phyloP scores from a whole-genome alignment of 2,888 invertebrate genomes.

The Eupsilia transversa region DNA sequence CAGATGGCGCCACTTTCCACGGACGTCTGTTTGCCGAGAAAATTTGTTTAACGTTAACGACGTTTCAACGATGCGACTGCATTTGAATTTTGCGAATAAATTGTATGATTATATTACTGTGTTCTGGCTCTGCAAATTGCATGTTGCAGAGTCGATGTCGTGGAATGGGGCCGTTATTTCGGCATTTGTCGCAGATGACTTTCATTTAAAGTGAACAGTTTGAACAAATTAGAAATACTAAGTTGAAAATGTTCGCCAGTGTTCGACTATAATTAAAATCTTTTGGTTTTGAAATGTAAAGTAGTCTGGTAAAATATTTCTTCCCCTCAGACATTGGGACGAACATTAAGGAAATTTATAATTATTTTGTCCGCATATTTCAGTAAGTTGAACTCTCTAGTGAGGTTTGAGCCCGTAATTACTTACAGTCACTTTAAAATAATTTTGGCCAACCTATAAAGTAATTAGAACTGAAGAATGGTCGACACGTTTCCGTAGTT shows the following conservation, averaged over 20 bases:
- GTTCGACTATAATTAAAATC: constrained; percentile 62
- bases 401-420: constrained; percentile 36
- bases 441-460: constrained; percentile 38
- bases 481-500: background rate
- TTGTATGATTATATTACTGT: constrained; percentile 59
- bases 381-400: constrained; percentile 41
- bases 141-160: constrained; percentile 42
- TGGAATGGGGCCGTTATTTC: constrained; percentile 32
- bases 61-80: constrained; percentile 65
- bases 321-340: constrained; percentile 48
- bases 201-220: constrained; percentile 45
- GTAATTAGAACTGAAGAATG: constrained; percentile 24
- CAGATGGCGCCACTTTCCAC: constrained; percentile 61
- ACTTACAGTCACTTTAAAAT: constrained; percentile 46
- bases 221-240: constrained; percentile 53
- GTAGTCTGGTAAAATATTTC: constrained; percentile 62
- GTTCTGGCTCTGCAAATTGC: constrained; percentile 44
- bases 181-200: constrained; percentile 40
- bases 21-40: constrained; percentile 53
- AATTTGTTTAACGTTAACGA: constrained; percentile 65
- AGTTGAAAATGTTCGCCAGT: constrained; percentile 44
- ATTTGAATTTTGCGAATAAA: constrained; percentile 63
- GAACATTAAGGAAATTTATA: constrained; percentile 61
- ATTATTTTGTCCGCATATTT: constrained; percentile 64
- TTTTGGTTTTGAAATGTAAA: constrained; percentile 67